These are phyloP conservation scores for Festucalex cinctus DNA, from an alignment of 2,113 vertebrate species.

Conservation along the genomic window DNA sequence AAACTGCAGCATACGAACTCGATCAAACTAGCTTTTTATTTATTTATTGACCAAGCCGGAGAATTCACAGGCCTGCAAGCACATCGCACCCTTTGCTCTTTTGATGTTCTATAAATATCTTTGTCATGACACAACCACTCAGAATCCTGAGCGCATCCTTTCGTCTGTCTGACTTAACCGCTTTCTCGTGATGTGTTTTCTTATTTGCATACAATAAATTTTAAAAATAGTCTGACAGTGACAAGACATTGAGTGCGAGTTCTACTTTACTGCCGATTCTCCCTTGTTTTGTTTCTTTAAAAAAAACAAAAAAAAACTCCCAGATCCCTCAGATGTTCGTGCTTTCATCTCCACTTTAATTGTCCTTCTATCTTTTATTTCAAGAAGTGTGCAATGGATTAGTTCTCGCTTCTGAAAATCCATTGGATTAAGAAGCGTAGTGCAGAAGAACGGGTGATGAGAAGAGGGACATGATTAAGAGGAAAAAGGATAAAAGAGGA, in stretches of 20 bases:
- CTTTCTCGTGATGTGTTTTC: constrained; percentile 18
- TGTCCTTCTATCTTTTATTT: constrained; percentile 44
- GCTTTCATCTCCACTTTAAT: constrained; percentile 57
- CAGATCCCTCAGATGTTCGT: constrained; percentile 34
- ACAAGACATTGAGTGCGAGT: constrained; percentile 23
- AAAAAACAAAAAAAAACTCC: background rate
- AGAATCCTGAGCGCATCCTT: constrained; percentile 17
- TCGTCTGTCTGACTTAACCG: constrained; percentile 20
- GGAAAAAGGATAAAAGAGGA: background rate
- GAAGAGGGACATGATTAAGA: constrained; percentile 1
- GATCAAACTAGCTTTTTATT: constrained; percentile 15
- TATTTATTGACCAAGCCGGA: constrained; percentile 26
- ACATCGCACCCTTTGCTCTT: constrained; percentile 17
- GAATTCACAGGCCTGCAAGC: constrained; percentile 8
- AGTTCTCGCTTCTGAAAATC: constrained; percentile 35
- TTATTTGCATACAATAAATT: constrained; percentile 32
- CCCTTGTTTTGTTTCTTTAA: constrained; percentile 16
- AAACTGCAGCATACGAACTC: constrained; percentile 1
- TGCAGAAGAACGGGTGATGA: constrained; percentile 11
- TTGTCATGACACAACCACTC: constrained; percentile 22
- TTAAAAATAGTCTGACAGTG: constrained; percentile 48
- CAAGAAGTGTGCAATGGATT: constrained; percentile 51
- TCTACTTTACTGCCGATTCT: constrained; percentile 22
- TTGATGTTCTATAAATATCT: constrained; percentile 44
- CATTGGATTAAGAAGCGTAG: constrained; percentile 41